Base-by-base conservation (phyloP, 2,888 invertebrate genomes). In the Aphidoletes aphidimyza region DNA sequence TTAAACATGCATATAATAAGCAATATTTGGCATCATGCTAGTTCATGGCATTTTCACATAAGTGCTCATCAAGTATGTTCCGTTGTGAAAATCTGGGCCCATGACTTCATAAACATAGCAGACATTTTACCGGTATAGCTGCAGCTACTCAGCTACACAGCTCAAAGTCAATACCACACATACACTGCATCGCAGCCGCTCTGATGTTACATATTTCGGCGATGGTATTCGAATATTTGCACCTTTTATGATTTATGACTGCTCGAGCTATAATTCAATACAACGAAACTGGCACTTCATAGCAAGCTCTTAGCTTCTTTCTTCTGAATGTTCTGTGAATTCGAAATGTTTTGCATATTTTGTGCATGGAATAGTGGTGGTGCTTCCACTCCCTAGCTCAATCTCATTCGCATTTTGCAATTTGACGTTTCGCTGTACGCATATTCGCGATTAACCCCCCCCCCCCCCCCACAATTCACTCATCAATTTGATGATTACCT, bases 1-100 rank as follows among this genome's bases (percentile, higher is more conserved):
- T 69, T 69, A 69, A 69, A 69, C 69, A 69, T 69, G 69, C 69
- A 69, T 69, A 69, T 69, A 69, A 69, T 69, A 26, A 69, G 69
- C 69, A 69, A 69, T 69, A 69, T 69, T 69, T 34, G 69, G 69
- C 17, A 69, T 69, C 69, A 30, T 69, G 69, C 34, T 26, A 69
- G 69, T 69, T 54, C 54, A 54, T 69, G 69, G 69, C 69, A 69
- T 69, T 69, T 69, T 69, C 8, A 14, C 30, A 69, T 69, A 69
- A 69, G 69, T 14, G 69, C 69, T 69, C 69, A 30, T 69, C 69
- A 69, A 69, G 69, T 30, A 69, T 69, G n/a, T 26, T 54, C 54
- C 5, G 22, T 26, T 54, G 22, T 54, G n/a, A 22, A 54, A 54
- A 54, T 8, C 11, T 11, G 22, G 22, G 54, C 54, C n/a, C 54